Evolutionary conservation across 2,797 vertebrate genomes (phyloP).

Genomic region (Pseudopleuronectes americanus): DNA sequence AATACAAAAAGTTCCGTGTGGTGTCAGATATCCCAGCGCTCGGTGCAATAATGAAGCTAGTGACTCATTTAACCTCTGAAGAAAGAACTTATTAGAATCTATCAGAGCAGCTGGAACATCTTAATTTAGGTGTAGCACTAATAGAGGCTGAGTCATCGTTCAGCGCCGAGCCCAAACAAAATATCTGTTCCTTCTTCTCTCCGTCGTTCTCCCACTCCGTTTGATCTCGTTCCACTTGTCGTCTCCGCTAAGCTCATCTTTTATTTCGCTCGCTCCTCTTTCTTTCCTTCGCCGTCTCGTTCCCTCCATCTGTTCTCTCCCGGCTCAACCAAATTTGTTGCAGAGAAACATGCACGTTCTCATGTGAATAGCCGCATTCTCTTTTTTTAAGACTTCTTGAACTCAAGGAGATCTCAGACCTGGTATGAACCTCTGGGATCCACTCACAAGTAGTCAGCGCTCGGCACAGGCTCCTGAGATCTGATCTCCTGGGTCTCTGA

Average conservation of each 20-base stretch:
- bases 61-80: conserved; percentile 68
- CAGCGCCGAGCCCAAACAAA: conserved; percentile 29
- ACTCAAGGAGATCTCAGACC: conserved; percentile 23
- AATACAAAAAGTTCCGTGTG: conserved; percentile 27
- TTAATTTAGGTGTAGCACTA: conserved; percentile 47
- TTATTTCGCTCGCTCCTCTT: neutral
- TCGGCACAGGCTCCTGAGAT: too few species aligned
- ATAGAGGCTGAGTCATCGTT: conserved; percentile 50
- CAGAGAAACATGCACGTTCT: conserved; percentile 1
- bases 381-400: neutral
- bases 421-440: neutral
- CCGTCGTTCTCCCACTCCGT: conserved; percentile 17
- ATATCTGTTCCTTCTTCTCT: conserved; percentile 18
- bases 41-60: conserved; percentile 57
- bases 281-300: neutral
- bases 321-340: conserved; percentile 39
- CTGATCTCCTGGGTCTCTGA: too few species aligned
- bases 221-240: conserved; percentile 34
- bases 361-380: too few species aligned
- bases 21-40: conserved; percentile 48
- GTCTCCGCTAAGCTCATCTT: conserved; percentile 2
- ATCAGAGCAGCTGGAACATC: conserved; percentile 47
- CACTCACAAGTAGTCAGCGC: too few species aligned
- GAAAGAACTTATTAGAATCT: conserved; percentile 56
- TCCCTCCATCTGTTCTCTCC: conserved; percentile 4